Percentiles rank a stretch among this genome's conserved stretches.
Conservation (phyloP, 2,797 vertebrate genomes). For the Helostoma temminkii region DNA sequence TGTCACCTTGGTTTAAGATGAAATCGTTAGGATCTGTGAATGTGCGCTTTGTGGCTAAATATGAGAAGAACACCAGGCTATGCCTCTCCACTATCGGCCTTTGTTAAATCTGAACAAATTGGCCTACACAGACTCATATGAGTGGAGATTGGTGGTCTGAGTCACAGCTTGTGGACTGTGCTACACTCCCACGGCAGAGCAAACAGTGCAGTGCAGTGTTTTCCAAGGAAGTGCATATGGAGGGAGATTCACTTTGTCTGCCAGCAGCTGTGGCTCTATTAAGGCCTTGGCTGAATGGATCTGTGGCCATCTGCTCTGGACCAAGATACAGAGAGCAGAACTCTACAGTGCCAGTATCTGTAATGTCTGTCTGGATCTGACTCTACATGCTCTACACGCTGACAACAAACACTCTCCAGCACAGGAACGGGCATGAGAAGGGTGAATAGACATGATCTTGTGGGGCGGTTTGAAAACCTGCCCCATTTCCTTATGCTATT, state of each 20-base stretch:
- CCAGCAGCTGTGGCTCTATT: constrained; percentile 84
- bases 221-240: constrained; percentile 80
- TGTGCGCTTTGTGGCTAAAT: constrained; percentile 10
- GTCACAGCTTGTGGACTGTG: constrained; percentile 55
- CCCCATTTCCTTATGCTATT: constrained; percentile 1
- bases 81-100: constrained; percentile 33
- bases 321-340: constrained; percentile 57
- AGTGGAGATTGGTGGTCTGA: constrained; percentile 38
- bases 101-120: constrained; percentile 56
- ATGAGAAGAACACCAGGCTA: not conserved
- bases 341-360: constrained; percentile 53
- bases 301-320: constrained; percentile 82
- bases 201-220: constrained; percentile 58
- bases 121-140: constrained; percentile 17
- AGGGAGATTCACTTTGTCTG: constrained; percentile 83
- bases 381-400: constrained; percentile 47
- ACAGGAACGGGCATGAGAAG: not conserved
- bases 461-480: not conserved
- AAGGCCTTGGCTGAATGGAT: constrained; percentile 76
- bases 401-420: constrained; percentile 33
- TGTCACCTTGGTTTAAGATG: too few relatives aligned
- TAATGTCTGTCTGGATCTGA: constrained; percentile 60
- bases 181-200: constrained; percentile 54
- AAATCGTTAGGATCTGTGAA: too few relatives aligned
- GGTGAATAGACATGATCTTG: not conserved